phyloP scores from a whole-genome alignment of 2,113 vertebrate species.

The Orthonyx spaldingii region DNA sequence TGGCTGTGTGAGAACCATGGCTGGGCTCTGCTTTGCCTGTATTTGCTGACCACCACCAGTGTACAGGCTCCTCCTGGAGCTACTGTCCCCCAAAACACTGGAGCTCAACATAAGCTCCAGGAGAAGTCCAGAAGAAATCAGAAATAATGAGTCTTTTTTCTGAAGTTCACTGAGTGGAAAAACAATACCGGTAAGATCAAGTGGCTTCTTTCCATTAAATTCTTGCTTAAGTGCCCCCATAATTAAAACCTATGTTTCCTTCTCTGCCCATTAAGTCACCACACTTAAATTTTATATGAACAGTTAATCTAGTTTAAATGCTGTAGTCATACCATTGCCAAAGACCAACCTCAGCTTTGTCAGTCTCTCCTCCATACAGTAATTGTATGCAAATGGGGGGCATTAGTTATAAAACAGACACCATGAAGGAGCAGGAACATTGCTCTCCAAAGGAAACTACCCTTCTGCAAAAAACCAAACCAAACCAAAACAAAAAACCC shows the following conservation, averaged over 20 bases:
- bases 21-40: background rate
- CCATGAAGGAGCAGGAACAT: background rate
- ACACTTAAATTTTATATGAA: background rate
- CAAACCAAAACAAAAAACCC: too few species aligned
- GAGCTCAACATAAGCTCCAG: background rate
- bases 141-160: background rate
- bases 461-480: background rate
- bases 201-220: background rate
- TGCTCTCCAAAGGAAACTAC: background rate
- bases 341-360: background rate
- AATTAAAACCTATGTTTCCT: slow-evolving; percentile 3
- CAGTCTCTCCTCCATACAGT: background rate
- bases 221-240: background rate
- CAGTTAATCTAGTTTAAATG: background rate
- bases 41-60: background rate
- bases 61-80: background rate
- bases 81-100: background rate
- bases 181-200: background rate
- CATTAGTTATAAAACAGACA: background rate
- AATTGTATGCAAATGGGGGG: background rate
- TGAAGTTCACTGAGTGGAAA: background rate
- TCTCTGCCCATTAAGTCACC: background rate
- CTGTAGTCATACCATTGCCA: background rate
- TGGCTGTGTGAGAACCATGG: accelerated
- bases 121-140: background rate